phyloP scores from a whole-genome alignment of 92 coral and sea anemone genomes.

The Palythoa grandiflora region DNA sequence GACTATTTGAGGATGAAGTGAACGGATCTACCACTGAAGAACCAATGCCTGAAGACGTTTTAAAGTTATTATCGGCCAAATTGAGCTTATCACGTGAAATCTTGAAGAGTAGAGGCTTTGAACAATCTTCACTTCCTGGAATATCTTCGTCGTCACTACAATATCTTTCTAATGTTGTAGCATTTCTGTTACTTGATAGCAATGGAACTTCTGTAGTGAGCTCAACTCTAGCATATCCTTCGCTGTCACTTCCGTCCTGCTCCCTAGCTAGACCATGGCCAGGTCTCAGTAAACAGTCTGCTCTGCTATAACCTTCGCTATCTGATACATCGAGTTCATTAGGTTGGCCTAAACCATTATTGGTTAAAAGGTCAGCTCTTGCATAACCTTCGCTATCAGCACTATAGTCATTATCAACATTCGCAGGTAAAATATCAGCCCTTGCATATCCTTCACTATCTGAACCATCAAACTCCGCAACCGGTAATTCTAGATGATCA shows the following conservation, averaged over 20 bases:
- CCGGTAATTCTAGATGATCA: not conserved
- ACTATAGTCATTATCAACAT: not conserved
- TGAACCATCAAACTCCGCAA: not conserved
- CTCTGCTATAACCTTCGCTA: not conserved
- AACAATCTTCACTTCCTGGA: not conserved
- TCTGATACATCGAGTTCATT: not conserved
- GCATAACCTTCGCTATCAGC: constrained; percentile 17
- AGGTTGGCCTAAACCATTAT: not conserved
- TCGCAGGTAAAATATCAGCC: not conserved
- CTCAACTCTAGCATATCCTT: constrained; percentile 23
- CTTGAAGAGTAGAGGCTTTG: not conserved
- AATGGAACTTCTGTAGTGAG: not conserved
- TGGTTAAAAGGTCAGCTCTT: constrained; percentile 2
- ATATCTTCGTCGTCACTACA: constrained; percentile 9
- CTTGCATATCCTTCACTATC: constrained; percentile 40
- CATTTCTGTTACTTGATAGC: not conserved
- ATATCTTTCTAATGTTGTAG: not conserved
- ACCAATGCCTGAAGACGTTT: not conserved
- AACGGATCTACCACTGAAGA: not conserved
- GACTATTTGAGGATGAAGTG: not conserved
- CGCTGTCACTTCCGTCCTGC: constrained; percentile 4
- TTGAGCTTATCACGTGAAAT: not conserved
- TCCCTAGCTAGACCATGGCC: not conserved
- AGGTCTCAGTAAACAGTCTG: not conserved
- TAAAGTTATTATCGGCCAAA: not conserved